Evolutionary conservation across 2,888 invertebrate genomes (phyloP).

Genomic region (Chrysodeixis includens): DNA sequence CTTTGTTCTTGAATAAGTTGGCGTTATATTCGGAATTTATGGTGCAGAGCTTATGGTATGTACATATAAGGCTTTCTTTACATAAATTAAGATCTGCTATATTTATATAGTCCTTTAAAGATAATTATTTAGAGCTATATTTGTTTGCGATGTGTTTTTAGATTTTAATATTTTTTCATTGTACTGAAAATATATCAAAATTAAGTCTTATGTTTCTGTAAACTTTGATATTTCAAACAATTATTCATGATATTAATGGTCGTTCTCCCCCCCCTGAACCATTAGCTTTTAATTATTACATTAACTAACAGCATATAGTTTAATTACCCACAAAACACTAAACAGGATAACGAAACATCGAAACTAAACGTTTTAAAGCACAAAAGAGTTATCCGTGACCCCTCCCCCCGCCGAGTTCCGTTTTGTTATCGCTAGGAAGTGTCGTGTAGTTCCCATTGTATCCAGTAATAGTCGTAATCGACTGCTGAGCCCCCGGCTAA

Average conservation of each 20-base stretch:
- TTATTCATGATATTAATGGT: no score
- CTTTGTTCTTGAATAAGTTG: constrained; percentile 15
- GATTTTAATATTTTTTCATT: no score
- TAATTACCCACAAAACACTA: not conserved
- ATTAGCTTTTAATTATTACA: no score
- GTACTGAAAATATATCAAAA: no score
- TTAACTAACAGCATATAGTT: no score
- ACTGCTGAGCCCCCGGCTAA: constrained; percentile 75
- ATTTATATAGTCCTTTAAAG: no score
- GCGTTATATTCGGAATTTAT: constrained; percentile 2
- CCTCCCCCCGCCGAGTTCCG: constrained; percentile 35
- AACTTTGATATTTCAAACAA: no score
- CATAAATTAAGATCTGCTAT: not conserved
- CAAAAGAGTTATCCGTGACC: constrained; percentile 47
- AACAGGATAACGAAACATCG: constrained; percentile 38
- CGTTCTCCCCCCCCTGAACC: no score
- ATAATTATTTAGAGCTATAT: no score
- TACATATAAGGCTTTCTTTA: not conserved
- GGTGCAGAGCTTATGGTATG: not conserved
- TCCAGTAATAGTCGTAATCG: constrained; percentile 79
- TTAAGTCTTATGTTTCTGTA: no score
- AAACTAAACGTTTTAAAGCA: constrained; percentile 26
- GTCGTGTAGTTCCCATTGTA: constrained; percentile 74
- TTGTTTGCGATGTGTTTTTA: no score
- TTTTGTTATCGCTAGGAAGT: constrained; percentile 73